Percentiles rank a stretch among this genome's conserved stretches.
These are phyloP conservation scores for Brachyalestes nurse DNA, from an alignment of 2,797 vertebrate species.

Conservation along the genomic window DNA sequence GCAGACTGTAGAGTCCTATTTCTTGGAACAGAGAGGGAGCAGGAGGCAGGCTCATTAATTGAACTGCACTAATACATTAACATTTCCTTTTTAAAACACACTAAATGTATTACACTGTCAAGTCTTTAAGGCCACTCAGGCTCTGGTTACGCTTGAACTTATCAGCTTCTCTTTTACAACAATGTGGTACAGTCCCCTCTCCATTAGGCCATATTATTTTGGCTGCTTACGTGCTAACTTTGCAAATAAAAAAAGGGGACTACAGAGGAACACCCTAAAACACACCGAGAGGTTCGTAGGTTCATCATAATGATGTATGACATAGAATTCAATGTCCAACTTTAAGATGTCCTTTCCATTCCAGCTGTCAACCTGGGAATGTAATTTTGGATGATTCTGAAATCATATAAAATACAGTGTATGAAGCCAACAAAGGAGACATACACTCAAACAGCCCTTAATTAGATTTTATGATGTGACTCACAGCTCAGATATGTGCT, in stretches of 20 bases:
- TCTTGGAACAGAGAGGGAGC: slow-evolving; percentile 35
- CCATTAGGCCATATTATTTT: background rate
- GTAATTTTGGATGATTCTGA: background rate
- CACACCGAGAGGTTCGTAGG: background rate
- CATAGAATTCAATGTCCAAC: background rate
- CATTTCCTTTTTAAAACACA: slow-evolving; percentile 47
- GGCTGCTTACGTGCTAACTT: background rate
- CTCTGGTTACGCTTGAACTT: slow-evolving; percentile 32
- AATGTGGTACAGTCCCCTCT: slow-evolving; percentile 13
- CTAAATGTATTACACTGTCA: slow-evolving; percentile 36
- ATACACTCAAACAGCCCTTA: slow-evolving; percentile 69
- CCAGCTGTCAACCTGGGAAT: background rate
- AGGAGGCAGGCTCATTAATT: slow-evolving; percentile 33
- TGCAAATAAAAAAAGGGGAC: slow-evolving; percentile 14
- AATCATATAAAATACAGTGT: slow-evolving; percentile 4
- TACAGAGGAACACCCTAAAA: slow-evolving; percentile 12
- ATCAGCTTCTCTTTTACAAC: slow-evolving; percentile 41
- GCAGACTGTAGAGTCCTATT: slow-evolving; percentile 6
- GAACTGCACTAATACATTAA: slow-evolving; percentile 35
- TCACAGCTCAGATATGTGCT: slow-evolving; percentile 72
- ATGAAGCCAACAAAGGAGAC: slow-evolving; percentile 61
- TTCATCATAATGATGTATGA: slow-evolving; percentile 19
- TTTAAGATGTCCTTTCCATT: slow-evolving; percentile 6
- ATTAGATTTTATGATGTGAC: slow-evolving; percentile 71
- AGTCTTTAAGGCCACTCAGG: slow-evolving; percentile 22